Percentiles rank a stretch among this genome's conserved stretches.
phyloP scores from a whole-genome alignment of 2,888 invertebrate species.

The Drosophila paramelanica region DNA sequence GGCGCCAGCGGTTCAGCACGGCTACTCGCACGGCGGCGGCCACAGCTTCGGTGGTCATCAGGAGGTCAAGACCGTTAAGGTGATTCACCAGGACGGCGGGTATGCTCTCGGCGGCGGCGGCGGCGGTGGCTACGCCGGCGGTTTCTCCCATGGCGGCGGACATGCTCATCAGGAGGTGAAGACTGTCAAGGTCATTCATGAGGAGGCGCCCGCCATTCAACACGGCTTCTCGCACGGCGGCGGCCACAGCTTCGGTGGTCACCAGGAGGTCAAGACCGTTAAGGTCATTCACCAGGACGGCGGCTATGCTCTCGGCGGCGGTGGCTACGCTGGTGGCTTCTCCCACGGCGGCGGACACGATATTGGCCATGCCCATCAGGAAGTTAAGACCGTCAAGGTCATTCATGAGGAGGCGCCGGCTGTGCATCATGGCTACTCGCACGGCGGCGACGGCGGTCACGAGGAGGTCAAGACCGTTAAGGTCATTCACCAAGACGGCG shows the following conservation, averaged over 20 bases:
- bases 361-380: conserved; percentile 38
- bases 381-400: conserved; percentile 61
- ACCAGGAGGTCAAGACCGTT: conserved; percentile 64
- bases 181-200: conserved; percentile 37
- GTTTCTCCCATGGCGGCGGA: conserved; percentile 19
- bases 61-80: conserved; percentile 66
- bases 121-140: conserved; percentile 27
- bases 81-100: conserved; percentile 62
- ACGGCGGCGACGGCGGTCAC: conserved; percentile 56
- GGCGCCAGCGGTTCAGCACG: conserved; percentile 20
- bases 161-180: conserved; percentile 36
- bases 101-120: conserved; percentile 24
- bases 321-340: conserved; percentile 37
- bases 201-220: conserved; percentile 22
- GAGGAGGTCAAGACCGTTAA: conserved; percentile 72
- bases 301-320: conserved; percentile 34
- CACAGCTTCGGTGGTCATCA: conserved; percentile 53
- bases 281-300: conserved; percentile 66
- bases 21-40: conserved; percentile 32
- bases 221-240: conserved; percentile 30
- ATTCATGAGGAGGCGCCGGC: conserved; percentile 46
- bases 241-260: conserved; percentile 48
- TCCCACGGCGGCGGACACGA: conserved; percentile 29
- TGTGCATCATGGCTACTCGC: conserved; percentile 33
- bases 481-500: conserved; percentile 67